A percentile compares a stretch with the other conserved stretches of the same genome.
Conservation (phyloP, 2,797 vertebrate genomes). For the Sparus aurata region DNA sequence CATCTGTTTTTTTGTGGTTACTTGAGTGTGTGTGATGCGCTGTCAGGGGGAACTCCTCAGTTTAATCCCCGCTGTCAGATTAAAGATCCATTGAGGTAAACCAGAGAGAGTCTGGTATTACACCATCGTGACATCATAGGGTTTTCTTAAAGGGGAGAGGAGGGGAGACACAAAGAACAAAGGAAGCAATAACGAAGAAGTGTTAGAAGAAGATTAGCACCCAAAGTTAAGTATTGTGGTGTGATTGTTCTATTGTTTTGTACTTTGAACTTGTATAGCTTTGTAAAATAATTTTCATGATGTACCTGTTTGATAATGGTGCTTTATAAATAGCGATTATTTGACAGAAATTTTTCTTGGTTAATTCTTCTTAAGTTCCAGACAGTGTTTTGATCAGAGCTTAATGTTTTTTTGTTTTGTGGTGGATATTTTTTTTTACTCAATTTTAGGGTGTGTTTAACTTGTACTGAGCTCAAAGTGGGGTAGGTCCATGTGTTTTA, state of each 20-base stretch:
- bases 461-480: conserved; percentile 16
- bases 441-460: conserved; percentile 3
- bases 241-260: not conserved
- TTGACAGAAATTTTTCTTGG: not conserved
- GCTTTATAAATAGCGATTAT: not conserved
- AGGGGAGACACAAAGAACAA: not conserved
- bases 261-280: not conserved
- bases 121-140: conserved; percentile 52
- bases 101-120: conserved; percentile 53
- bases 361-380: not conserved
- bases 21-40: conserved; percentile 46
- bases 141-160: conserved; percentile 16
- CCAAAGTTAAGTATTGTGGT: not conserved
- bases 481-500: conserved; percentile 59
- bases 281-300: not conserved
- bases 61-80: conserved; percentile 60
- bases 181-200: not conserved
- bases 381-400: not conserved
- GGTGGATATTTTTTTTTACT: not conserved
- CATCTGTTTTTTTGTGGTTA: conserved; percentile 61
- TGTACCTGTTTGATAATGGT: not conserved
- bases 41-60: conserved; percentile 38
- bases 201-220: not conserved
- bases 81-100: conserved; percentile 58
- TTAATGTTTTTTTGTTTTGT: not conserved